Conservation (phyloP, 2,888 invertebrate species). For the Diarsia brunnea region DNA sequence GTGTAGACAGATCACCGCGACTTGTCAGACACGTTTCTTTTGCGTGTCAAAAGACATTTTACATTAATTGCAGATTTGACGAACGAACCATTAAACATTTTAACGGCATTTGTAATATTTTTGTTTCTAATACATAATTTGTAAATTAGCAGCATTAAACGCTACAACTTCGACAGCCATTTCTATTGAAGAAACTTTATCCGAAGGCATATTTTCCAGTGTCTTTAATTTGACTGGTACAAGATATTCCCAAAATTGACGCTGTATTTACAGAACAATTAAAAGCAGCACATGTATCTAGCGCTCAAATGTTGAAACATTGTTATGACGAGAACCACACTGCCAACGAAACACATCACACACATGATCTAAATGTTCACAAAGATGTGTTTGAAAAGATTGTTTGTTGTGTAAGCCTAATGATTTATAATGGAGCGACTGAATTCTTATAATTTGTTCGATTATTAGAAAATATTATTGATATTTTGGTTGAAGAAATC, state of each 20-base stretch:
- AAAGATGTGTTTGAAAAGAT: conserved; percentile 37
- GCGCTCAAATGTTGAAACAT: conserved; percentile 61
- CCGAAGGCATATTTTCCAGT: neutral
- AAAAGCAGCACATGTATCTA: conserved; percentile 34
- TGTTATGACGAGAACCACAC: conserved; percentile 57
- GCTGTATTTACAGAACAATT: conserved; percentile 25
- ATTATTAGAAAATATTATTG: conserved; percentile 39
- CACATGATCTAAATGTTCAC: conserved; percentile 43
- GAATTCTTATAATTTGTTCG: conserved; percentile 61
- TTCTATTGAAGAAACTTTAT: conserved; percentile 19
- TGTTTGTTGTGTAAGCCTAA: conserved; percentile 48
- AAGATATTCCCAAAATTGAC: conserved; percentile 24
- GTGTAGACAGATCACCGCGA: conserved; percentile 46
- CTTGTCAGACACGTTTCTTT: conserved; percentile 75
- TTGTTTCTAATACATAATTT: conserved; percentile 20
- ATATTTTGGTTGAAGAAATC: conserved; percentile 43
- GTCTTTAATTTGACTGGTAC: neutral
- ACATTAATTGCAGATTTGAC: conserved; percentile 65
- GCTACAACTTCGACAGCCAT: conserved; percentile 18
- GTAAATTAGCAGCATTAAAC: conserved; percentile 21
- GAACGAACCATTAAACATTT: conserved; percentile 58
- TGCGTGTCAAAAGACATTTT: conserved; percentile 87
- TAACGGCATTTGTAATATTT: conserved; percentile 34
- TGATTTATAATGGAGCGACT: conserved; percentile 61
- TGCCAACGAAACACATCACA: conserved; percentile 52